These are phyloP conservation scores for Oeneis ivallda DNA, from an alignment of 2,888 invertebrate species.

Conservation along the genomic window DNA sequence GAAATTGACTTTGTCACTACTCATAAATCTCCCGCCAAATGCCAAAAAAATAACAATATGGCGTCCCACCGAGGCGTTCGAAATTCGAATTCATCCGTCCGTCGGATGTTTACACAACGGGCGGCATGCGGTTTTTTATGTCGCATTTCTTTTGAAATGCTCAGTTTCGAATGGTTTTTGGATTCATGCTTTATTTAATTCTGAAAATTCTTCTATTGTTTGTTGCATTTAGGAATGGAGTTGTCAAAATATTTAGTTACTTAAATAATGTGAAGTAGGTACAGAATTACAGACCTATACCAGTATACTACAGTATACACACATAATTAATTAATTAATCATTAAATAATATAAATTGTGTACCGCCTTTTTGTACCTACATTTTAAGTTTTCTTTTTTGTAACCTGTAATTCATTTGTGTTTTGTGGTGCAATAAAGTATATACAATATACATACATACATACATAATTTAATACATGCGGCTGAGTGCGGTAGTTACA, in stretches of 20 bases:
- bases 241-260: slow-evolving; percentile 23
- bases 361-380: too few species aligned
- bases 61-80: slow-evolving; percentile 55
- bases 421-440: too few species aligned
- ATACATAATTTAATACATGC: too few species aligned
- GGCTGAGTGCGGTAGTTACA: too few species aligned
- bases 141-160: slow-evolving; percentile 28
- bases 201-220: slow-evolving; percentile 27
- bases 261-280: too few species aligned
- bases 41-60: slow-evolving; percentile 59
- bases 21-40: slow-evolving; percentile 73
- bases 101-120: slow-evolving; percentile 77
- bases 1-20: slow-evolving; percentile 79
- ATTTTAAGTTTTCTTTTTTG: too few species aligned
- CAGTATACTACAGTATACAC: too few species aligned
- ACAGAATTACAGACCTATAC: too few species aligned
- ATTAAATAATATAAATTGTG: too few species aligned
- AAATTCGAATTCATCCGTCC: slow-evolving; percentile 51
- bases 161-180: slow-evolving; percentile 24
- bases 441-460: too few species aligned
- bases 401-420: too few species aligned
- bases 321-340: too few species aligned
- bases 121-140: slow-evolving; percentile 39
- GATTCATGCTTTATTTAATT: slow-evolving; percentile 33
- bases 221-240: slow-evolving; percentile 22